Evolutionary conservation across 2,113 vertebrate genomes (phyloP).

Genomic region (Hemicordylus capensis): DNA sequence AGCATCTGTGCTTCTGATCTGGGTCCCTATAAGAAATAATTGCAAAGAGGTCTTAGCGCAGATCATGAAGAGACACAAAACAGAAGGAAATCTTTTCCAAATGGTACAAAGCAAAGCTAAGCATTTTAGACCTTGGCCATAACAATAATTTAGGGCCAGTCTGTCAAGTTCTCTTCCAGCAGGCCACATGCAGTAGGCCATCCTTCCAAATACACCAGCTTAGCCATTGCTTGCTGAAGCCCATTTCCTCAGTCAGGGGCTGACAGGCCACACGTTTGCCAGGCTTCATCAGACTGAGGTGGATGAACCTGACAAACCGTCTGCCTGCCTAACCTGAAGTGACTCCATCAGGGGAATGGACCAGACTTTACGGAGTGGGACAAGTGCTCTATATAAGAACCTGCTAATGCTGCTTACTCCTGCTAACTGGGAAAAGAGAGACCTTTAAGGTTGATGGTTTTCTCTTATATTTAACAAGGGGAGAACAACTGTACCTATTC

Average conservation of each 20-base stretch:
- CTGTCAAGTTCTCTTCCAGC: background rate
- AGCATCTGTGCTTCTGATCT: conserved; percentile 50
- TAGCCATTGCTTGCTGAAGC: no score
- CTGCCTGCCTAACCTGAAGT: background rate
- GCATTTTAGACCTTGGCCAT: background rate
- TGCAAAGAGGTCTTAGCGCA: background rate
- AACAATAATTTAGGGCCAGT: background rate
- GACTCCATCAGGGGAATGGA: background rate
- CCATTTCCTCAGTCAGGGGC: background rate
- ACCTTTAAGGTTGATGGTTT: no score
- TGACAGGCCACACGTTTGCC: background rate
- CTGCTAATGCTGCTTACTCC: no score
- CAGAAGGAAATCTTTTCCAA: background rate
- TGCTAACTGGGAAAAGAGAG: no score
- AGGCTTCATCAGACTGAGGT: background rate
- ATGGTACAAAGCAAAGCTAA: background rate
- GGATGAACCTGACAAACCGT: background rate
- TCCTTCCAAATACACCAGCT: background rate
- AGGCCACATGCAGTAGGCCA: background rate
- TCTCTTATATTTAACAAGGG: no score
- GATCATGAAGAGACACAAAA: background rate
- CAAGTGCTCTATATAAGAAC: no score
- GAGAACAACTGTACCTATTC: no score
- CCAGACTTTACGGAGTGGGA: background rate
- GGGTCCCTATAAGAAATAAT: conserved; percentile 43